phyloP scores from a whole-genome alignment of 1,140 invertebrate genomes.

The Drosophila ironensis region DNA sequence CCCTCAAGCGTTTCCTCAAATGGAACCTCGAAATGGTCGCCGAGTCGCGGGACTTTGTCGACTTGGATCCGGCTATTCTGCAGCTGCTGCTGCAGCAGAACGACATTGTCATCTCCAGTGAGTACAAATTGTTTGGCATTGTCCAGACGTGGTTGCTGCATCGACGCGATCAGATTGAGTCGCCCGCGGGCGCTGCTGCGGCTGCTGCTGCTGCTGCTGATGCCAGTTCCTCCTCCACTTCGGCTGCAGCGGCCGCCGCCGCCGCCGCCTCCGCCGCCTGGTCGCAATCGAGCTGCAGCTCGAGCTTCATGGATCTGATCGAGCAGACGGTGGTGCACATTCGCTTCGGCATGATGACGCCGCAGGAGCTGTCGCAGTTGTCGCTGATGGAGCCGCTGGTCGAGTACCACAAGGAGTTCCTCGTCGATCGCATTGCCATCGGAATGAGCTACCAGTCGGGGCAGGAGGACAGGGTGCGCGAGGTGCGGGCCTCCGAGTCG shows the following conservation, averaged over 20 bases:
- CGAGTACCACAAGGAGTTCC: slow-evolving; percentile 92
- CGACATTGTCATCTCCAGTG: slow-evolving; percentile 94
- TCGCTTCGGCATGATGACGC: slow-evolving; percentile 96
- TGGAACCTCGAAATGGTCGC: slow-evolving; percentile 95
- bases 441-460: slow-evolving; percentile 94
- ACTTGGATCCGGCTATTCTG: slow-evolving; percentile 92
- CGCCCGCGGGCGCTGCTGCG: slow-evolving; percentile 44
- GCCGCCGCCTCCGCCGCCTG: no score
- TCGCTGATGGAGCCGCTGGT: slow-evolving; percentile 88
- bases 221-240: no score
- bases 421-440: slow-evolving; percentile 93
- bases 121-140: slow-evolving; percentile 91
- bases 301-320: slow-evolving; percentile 85
- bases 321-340: slow-evolving; percentile 89
- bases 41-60: slow-evolving; percentile 89
- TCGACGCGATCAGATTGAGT: slow-evolving; percentile 84
- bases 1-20: slow-evolving; percentile 90
- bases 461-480: slow-evolving; percentile 83
- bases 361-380: slow-evolving; percentile 90
- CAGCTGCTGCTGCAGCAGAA: slow-evolving; percentile 90
- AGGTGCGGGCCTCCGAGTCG: slow-evolving; percentile 84
- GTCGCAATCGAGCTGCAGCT: slow-evolving; percentile 79
- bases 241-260: no score
- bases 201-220: no score
- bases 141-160: slow-evolving; percentile 90